phyloP scores from a whole-genome alignment of 2,888 invertebrate genomes.

The Tromatobia lineatoria region DNA sequence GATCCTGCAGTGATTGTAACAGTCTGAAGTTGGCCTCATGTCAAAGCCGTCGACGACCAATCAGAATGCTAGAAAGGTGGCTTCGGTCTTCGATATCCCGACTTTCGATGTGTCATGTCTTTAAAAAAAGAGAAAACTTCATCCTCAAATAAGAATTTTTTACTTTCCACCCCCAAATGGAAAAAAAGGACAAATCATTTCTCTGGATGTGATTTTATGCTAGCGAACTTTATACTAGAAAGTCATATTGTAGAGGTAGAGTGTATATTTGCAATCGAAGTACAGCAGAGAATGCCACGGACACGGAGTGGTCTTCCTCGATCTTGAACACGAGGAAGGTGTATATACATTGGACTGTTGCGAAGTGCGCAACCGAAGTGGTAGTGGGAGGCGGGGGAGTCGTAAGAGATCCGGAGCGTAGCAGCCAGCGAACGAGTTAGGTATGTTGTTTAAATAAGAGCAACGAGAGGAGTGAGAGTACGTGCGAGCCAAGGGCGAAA shows the following conservation, averaged over 20 bases:
- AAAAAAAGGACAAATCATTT: no score
- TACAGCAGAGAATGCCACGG: slow-evolving; percentile 40
- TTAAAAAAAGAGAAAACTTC: no score
- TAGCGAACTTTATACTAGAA: slow-evolving; percentile 14
- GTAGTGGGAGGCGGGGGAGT: slow-evolving; percentile 66
- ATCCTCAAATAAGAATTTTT: no score
- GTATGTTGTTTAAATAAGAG: slow-evolving; percentile 85
- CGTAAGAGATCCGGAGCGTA: slow-evolving; percentile 70
- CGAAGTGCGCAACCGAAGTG: slow-evolving; percentile 45
- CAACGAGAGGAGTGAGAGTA: slow-evolving; percentile 77
- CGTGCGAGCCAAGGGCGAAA: slow-evolving; percentile 82
- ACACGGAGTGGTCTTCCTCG: slow-evolving; percentile 46
- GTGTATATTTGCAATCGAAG: slow-evolving; percentile 15
- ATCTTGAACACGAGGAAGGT: slow-evolving; percentile 32
- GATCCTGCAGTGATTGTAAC: no score
- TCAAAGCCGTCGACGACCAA: no score
- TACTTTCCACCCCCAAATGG: no score
- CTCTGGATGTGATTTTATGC: no score
- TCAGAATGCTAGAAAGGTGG: no score
- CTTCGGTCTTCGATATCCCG: no score
- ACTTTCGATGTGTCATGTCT: no score
- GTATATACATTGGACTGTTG: slow-evolving; percentile 39
- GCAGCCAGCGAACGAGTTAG: slow-evolving; percentile 82
- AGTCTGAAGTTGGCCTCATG: no score
- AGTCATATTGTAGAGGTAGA: slow-evolving; percentile 11